Evolutionary conservation across 2,888 invertebrate genomes (phyloP).

Genomic region (Orchestes rusci): DNA sequence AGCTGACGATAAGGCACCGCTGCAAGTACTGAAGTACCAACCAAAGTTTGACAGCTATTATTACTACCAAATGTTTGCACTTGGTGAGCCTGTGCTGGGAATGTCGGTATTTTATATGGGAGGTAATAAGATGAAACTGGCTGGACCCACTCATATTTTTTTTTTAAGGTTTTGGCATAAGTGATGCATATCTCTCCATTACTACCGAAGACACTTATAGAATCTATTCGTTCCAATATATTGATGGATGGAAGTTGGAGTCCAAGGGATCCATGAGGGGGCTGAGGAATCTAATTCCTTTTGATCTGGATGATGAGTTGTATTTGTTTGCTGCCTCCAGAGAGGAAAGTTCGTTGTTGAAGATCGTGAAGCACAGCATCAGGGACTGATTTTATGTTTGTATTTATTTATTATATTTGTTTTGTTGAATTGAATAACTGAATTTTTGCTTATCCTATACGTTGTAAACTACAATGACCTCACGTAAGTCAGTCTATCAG

Average conservation of each 20-base stretch:
- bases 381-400: background rate
- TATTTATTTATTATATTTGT: no score
- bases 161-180: slow-evolving; percentile 36
- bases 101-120: slow-evolving; percentile 37
- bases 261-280: slow-evolving; percentile 36
- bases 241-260: slow-evolving; percentile 39
- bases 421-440: no score
- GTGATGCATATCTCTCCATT: slow-evolving; percentile 37
- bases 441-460: no score
- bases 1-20: slow-evolving; percentile 32
- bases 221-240: slow-evolving; percentile 37
- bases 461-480: no score
- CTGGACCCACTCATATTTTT: no score
- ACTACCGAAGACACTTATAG: slow-evolving; percentile 35
- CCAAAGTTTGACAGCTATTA: slow-evolving; percentile 36
- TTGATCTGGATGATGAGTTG: slow-evolving; percentile 32
- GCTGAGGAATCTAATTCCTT: slow-evolving; percentile 36
- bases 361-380: slow-evolving; percentile 34
- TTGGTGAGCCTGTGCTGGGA: slow-evolving; percentile 33
- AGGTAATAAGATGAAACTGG: slow-evolving; percentile 35
- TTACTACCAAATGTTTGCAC: slow-evolving; percentile 36
- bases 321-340: slow-evolving; percentile 38
- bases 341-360: slow-evolving; percentile 34
- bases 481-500: no score
- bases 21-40: slow-evolving; percentile 38